These are phyloP conservation scores for Microplitis demolitor DNA, from an alignment of 1,140 invertebrate genomes.

Conservation along the genomic window DNA sequence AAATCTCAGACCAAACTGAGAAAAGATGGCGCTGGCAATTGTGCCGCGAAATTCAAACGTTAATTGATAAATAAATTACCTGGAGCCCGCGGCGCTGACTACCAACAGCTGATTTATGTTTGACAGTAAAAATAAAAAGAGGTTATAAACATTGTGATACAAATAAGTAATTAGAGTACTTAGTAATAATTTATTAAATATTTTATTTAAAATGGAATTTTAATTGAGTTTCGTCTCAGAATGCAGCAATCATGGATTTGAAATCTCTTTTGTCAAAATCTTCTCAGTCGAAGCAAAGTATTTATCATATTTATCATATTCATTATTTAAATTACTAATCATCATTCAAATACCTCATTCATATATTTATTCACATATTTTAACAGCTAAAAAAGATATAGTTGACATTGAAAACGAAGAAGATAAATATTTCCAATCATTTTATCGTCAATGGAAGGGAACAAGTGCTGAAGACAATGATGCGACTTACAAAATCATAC, in stretches of 20 bases:
- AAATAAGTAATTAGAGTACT: too few relatives aligned
- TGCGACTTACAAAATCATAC: slow-evolving; percentile 65
- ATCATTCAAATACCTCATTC: not conserved
- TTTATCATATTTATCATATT: not conserved
- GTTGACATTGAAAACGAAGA: slow-evolving; percentile 52
- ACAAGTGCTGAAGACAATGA: slow-evolving; percentile 52
- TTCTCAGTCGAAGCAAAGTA: not conserved
- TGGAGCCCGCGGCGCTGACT: too few relatives aligned
- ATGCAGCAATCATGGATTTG: slow-evolving; percentile 10
- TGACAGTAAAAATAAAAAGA: too few relatives aligned
- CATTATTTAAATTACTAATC: not conserved
- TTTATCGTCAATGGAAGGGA: slow-evolving; percentile 66
- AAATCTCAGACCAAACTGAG: too few relatives aligned
- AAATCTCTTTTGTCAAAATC: not conserved
- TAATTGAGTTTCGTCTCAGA: too few relatives aligned
- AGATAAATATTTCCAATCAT: slow-evolving; percentile 63
- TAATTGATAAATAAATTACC: too few relatives aligned
- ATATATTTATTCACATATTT: not conserved
- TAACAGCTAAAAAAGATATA: slow-evolving; percentile 30
- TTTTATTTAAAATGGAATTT: too few relatives aligned
- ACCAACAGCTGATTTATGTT: too few relatives aligned
- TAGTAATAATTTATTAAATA: too few relatives aligned
- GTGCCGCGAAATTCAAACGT: too few relatives aligned
- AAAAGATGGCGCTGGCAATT: too few relatives aligned
- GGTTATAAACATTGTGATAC: too few relatives aligned